phyloP scores from a whole-genome alignment of 1,140 invertebrate species.

The Conus ventricosus region DNA sequence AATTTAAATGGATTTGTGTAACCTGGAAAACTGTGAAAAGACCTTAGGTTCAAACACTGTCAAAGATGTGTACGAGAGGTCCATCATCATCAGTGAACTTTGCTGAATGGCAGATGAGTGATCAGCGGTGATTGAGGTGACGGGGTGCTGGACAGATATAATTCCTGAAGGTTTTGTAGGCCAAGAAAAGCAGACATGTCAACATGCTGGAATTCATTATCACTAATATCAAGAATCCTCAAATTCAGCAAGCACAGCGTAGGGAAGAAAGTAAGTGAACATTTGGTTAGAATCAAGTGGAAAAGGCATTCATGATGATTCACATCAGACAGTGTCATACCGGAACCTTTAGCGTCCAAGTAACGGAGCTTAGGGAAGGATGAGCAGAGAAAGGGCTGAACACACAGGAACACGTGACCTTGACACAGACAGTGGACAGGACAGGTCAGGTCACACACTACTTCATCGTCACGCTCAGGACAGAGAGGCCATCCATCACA shows the following conservation, averaged over 20 bases:
- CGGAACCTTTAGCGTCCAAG: not conserved
- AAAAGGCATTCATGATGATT: not conserved
- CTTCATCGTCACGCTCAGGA: constrained; percentile 34
- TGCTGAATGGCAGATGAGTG: not conserved
- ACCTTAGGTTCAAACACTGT: constrained; percentile 1
- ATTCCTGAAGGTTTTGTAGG: constrained; percentile 12
- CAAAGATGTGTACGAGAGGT: not conserved
- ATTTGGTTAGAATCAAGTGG: constrained; percentile 9
- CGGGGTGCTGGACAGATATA: constrained; percentile 18
- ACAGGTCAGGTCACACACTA: constrained; percentile 8
- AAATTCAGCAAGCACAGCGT: not conserved
- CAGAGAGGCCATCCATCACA: constrained; percentile 18
- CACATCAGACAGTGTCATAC: not conserved
- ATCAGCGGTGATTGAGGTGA: not conserved
- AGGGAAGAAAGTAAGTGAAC: not conserved
- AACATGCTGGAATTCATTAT: constrained; percentile 16
- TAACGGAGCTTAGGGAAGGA: constrained; percentile 2
- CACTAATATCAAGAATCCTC: constrained; percentile 19
- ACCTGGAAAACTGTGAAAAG: constrained; percentile 8
- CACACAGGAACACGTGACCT: constrained; percentile 20
- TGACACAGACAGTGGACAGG: constrained; percentile 27
- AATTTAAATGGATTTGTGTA: not conserved
- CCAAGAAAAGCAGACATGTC: not conserved
- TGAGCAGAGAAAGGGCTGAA: not conserved
- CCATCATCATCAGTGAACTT: not conserved